Evolutionary conservation across 2,113 vertebrate species (phyloP), one percentile per base, ranked within the genome.

Genomic region (Potamarius usumacintae): DNA sequence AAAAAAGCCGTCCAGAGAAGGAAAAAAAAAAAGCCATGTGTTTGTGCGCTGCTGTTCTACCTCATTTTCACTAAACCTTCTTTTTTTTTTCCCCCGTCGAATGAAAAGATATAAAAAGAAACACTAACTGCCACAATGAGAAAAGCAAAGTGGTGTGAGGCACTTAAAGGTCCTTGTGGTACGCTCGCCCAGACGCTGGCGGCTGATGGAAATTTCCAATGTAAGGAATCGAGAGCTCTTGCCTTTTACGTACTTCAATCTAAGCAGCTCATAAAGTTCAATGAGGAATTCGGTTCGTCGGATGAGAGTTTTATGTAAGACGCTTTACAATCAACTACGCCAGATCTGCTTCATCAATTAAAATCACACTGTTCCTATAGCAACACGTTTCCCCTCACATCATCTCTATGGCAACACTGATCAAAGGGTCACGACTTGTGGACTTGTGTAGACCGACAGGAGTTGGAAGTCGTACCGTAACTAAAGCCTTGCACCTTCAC

Each of bases 1-100:
- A 90, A 86, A 86, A 86, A 92, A 34, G 5, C 18, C 4, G 9
- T 20, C 50, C 48, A 17, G 22, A 76, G 42, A 42, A 42, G 42
- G 30, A 30, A 42, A 42, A 42, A 42, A 42, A 42, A 42, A 42
- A 42, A 42, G n/a, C 63, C 92, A 91, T 86, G 91, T 91, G 89
- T 92, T 88, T 91, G 91, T 89, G 87, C 90, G 82, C 74, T 90
- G 20, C 81, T 30, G 50, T 84, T 85, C 84, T 77, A 9, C 82
- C 30, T 65, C 81, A 25, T 71, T 79, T 86, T 83, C 48, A 20
- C 62, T 15, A 14, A 42, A 77, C 72, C 78, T 83, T 27, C 18
- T 83, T 57, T 60, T 30, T 60, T 30, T 80, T n/a, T 69, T 60
- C 2, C n/a, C 62, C 62, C 63, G 30, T 71, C 53, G 27, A 74